Evolutionary conservation across 2,888 invertebrate species (phyloP), one percentile per base, ranked within the genome.

Genomic region (Stenodera caucasica): DNA sequence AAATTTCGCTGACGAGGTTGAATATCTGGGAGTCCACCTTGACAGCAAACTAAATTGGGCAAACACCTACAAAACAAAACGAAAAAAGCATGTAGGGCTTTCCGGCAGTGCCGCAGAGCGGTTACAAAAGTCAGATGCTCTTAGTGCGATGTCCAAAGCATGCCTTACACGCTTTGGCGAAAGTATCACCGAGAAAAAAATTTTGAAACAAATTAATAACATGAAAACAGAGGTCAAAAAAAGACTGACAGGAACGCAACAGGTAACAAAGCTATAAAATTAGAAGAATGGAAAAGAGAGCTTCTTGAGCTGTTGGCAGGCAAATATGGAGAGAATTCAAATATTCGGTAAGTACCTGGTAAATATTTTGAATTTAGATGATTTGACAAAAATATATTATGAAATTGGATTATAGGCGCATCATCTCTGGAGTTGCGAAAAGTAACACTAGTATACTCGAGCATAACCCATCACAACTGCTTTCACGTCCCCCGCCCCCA

Each of bases 371-470:
- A 49, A 18, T 18, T n/a, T n/a, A n/a, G n/a, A 49, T 18, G 18
- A 49, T 9, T 9, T 49, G 18, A 15, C n/a, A 7, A 15, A 49
- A 49, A n/a, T 15, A 49, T n/a, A 49, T 9, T 49, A 14, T 9
- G 18, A 49, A 49, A 15, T 49, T 15, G 9, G 18, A 15, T 49
- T 49, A 49, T n/a, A 49, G 18, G n/a, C n/a, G 49, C 49, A 49
- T 9, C 49, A 49, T 49, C 49, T 49, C 18, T 49, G 49, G 49
- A 49, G 49, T 49, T 15, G 49, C 49, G 15, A 49, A 18, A 9
- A n/a, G 49, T n/a, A 49, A 18, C 49, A 15, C 49, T 49, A n/a
- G 49, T 49, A 49, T 49, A 49, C 49, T 49, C 18, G 49, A 49
- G 18, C 49, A 49, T 49, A 9, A 9, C 18, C 7, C n/a, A 49